A percentile compares a stretch with the other conserved stretches of the same genome.
phyloP scores from a whole-genome alignment of 2,797 vertebrate species.

The Cirrhinus mrigala region DNA sequence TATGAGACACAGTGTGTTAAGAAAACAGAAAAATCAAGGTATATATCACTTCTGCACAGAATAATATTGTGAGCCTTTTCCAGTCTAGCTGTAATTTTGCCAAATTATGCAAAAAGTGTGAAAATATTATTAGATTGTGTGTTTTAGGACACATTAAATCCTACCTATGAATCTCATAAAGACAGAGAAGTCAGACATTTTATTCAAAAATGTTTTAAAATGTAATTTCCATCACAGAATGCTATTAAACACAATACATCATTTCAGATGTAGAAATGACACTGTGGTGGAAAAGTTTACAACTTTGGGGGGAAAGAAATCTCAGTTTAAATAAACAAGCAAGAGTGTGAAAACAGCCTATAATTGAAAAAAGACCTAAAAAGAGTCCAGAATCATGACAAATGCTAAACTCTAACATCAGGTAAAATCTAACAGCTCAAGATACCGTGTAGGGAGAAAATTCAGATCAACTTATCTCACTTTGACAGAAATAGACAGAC shows the following conservation, averaged over 20 bases:
- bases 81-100: not conserved
- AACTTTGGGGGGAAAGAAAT: too few relatives aligned
- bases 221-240: not conserved
- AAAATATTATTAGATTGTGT: not conserved
- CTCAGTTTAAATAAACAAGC: not conserved
- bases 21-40: not conserved
- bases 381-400: not conserved
- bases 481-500: not conserved
- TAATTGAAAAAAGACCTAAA: not conserved
- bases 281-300: not conserved
- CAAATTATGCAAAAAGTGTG: not conserved
- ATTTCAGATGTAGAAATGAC: not conserved
- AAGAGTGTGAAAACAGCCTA: not conserved
- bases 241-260: not conserved
- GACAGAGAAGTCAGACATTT: not conserved
- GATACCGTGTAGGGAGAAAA: not conserved
- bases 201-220: not conserved
- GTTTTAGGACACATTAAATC: not conserved
- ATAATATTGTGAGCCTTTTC: not conserved
- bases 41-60: not conserved
- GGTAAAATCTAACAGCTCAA: not conserved
- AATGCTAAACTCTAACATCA: not conserved
- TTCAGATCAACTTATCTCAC: not conserved
- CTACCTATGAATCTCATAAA: not conserved
- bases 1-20: too few relatives aligned